Base-by-base conservation (phyloP, 1,140 invertebrate species). In the Papilio polyxenes region DNA sequence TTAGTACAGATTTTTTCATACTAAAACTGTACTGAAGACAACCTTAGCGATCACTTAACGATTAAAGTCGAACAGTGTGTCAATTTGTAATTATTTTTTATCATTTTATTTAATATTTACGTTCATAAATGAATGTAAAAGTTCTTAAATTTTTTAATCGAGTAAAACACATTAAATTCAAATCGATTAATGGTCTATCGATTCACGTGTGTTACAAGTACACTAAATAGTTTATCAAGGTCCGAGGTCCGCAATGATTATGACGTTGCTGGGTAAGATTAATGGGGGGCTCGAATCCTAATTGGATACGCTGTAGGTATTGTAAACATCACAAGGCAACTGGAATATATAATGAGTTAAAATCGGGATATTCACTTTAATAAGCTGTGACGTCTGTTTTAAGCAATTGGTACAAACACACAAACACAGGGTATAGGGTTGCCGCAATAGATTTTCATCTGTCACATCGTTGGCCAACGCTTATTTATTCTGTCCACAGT, bases 251-350 rank as follows among this genome's bases (percentile, higher is more conserved):
- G 44, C 48, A 56, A 56, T 53, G 49, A 51, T 51, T 77, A 23
- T 77, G 44, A 77, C 48, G 49, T 15, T 31, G 49, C 75, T 9
- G n/a, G 75, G 15, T 15, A 72, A 77, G 75, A 77, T 77, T 77
- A 77, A 77, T 77, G 49, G 75, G 40, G 49, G 75, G 31, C 44
- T 53, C 23, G 20, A 72, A 77, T n/a, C 53, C 75, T 77, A 77
- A 77, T 77, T 77, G 49, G 23, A 77, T 23, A 13, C 49, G 49
- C 11, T 77, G 75, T 53, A 31, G 23, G 23, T 31, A 51, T 20
- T 53, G 48, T 77, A 77, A 72, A 72, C 65, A 72, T 37, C 13
- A 17, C 10, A 23, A 11, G 23, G 23, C 15, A 15, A 3, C 65
- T 37, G 65, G 31, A 37, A 72, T 37, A 37, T 65, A 10, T 65